Percentiles rank a stretch among this genome's conserved stretches.
Evolutionary conservation across 2,888 invertebrate species (phyloP).

Genomic region (Julus scandinavius): DNA sequence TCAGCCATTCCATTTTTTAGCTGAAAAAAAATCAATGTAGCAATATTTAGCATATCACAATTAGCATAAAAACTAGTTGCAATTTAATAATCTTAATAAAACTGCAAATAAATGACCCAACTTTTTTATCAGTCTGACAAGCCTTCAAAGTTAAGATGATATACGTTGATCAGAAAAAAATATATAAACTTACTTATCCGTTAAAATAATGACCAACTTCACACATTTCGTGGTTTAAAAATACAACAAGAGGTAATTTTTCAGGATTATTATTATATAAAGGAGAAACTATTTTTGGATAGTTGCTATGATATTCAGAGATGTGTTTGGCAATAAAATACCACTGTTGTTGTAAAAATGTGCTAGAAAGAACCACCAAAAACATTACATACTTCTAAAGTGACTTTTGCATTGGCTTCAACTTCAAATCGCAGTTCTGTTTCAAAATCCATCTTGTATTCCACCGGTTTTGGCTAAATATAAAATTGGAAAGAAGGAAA

Average conservation of each 20-base stretch:
- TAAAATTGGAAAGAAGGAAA: neutral
- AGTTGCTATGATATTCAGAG: neutral
- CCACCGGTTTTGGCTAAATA: conserved; percentile 63
- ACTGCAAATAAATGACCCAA: no score
- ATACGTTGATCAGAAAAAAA: no score
- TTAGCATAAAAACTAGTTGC: no score
- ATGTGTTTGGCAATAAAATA: neutral
- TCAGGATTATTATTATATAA: no score
- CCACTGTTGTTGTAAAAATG: neutral
- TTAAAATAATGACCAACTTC: no score
- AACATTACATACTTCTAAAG: conserved; percentile 73
- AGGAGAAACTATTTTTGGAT: no score
- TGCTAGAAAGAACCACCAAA: neutral
- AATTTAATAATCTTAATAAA: no score
- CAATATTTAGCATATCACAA: neutral
- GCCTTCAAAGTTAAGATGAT: no score
- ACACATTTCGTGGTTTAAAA: no score
- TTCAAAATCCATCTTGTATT: conserved; percentile 86
- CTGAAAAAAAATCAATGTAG: conserved; percentile 67
- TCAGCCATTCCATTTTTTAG: conserved; percentile 91
- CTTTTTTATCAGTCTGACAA: neutral
- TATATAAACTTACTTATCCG: no score
- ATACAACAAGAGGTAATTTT: no score
- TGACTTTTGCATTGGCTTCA: conserved; percentile 85
- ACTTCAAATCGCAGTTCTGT: conserved; percentile 95